Percentiles rank a stretch among this genome's conserved stretches.
These are phyloP conservation scores for Exaiptasia diaphana DNA, from an alignment of 64 coral and sea anemone genomes.

Conservation along the genomic window DNA sequence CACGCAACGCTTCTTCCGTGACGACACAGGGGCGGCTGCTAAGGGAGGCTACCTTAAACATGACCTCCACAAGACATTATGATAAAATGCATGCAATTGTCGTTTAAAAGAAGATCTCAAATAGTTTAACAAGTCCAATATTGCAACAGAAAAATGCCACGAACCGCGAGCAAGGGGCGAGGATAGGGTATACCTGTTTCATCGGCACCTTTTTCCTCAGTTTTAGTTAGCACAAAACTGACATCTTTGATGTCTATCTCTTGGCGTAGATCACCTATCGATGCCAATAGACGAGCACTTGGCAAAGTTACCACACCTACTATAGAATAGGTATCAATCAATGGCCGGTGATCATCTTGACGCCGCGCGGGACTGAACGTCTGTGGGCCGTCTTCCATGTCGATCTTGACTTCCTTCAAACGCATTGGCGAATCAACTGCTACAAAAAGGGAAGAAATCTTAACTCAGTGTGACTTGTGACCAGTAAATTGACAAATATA, in stretches of 20 bases:
- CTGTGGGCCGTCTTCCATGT: constrained; percentile 59
- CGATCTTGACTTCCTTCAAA: constrained; percentile 66
- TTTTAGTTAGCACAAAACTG: constrained; percentile 50
- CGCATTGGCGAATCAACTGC: constrained; percentile 46
- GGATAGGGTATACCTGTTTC: not conserved
- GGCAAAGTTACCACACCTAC: constrained; percentile 77
- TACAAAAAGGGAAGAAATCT: not conserved
- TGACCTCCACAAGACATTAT: too few species aligned
- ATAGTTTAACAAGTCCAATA: too few species aligned
- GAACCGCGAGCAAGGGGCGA: too few species aligned
- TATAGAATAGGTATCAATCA: constrained; percentile 37
- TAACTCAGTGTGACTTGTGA: too few species aligned
- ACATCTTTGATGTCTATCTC: constrained; percentile 90
- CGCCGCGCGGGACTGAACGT: not conserved
- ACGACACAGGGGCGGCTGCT: too few species aligned
- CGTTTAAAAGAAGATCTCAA: too few species aligned
- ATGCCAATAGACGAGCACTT: constrained; percentile 68
- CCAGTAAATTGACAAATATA: too few species aligned
- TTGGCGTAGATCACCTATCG: constrained; percentile 75
- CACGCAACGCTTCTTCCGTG: too few species aligned
- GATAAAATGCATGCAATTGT: too few species aligned
- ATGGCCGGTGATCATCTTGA: constrained; percentile 20
- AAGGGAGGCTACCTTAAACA: too few species aligned
- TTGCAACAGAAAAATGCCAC: too few species aligned
- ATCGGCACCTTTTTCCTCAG: constrained; percentile 50